Evolutionary conservation across 2,113 vertebrate genomes (phyloP), one percentile per base, ranked within the genome.

Genomic region (Herpailurus yagouaroundi): DNA sequence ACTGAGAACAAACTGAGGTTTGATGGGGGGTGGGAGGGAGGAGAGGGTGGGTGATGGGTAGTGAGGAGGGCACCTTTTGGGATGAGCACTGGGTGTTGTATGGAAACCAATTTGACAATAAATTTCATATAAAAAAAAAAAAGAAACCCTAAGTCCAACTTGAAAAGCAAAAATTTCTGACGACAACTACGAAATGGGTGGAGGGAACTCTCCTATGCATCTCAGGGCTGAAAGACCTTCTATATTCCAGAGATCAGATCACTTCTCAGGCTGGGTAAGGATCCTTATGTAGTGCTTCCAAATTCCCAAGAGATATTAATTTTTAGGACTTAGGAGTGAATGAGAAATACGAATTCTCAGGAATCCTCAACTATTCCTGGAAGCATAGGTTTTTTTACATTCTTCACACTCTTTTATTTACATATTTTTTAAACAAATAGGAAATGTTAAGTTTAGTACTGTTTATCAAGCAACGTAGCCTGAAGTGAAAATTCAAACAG

Each of bases 381-480:
- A 86, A 68, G 69, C 45, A 19, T 63, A 60, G 55, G 60, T 64
- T 77, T 80, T 64, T 96, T 45, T 77, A 38, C 33, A 36, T 86
- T 93, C 64, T 77, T 87, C 14, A 55, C 15, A 31, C 19, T 15
- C 71, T 48, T 63, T 74, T 93, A 45, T 36, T 55, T 57, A 3
- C 13, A 57, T 23, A 2, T 33, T 48, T 85, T 79, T 77, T 25
- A 21, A 86, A 89, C 57, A 57, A 85, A 52, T 21, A n/a, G 57
- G 27, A 83, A 87, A 69, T 45, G 63, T 5, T 63, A 68, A 48
- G 21, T n/a, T 96, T 88, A 68, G 60, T 68, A 83, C 27, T 63
- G 50, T 80, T 86, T 64, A 83, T 57, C 87, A 87, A 87, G 73
- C 82, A 97, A 96, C 55, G 13, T 60, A 85, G 38, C 50, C 86